Conservation (phyloP, 2,113 vertebrate genomes). For the Colistium nudipinnis region DNA sequence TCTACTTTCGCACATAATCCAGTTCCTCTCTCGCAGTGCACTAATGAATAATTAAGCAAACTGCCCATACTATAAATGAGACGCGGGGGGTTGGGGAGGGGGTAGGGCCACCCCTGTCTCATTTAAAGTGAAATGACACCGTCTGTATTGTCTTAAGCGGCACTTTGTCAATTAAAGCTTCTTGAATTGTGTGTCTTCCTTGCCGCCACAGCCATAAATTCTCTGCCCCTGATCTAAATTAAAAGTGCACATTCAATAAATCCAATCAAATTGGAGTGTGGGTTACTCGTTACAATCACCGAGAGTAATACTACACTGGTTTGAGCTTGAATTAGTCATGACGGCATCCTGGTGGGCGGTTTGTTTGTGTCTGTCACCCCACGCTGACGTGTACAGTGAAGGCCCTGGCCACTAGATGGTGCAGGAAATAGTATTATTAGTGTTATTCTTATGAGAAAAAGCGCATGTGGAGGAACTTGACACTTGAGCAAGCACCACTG, state of each 20-base stretch:
- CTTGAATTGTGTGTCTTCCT: constrained; percentile 38
- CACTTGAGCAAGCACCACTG: constrained; percentile 18
- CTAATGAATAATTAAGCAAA: constrained; percentile 41
- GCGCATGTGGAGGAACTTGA: constrained; percentile 32
- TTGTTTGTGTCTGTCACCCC: constrained; percentile 15
- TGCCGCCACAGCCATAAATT: constrained; percentile 35
- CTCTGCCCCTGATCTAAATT: constrained; percentile 28
- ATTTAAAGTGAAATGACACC: constrained; percentile 42
- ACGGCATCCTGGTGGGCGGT: constrained; percentile 13
- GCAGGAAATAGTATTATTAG: constrained; percentile 19
- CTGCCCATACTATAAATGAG: too few species aligned
- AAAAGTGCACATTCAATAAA: constrained; percentile 55
- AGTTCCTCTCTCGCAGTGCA: not conserved
- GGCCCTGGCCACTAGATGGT: constrained; percentile 64
- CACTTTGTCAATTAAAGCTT: constrained; percentile 45
- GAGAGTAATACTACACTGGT: constrained; percentile 44
- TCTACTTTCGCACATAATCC: not conserved
- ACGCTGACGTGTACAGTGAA: constrained; percentile 15
- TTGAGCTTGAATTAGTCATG: constrained; percentile 52
- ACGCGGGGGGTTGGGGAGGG: too few species aligned
- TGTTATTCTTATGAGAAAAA: constrained; percentile 1
- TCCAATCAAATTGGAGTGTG: constrained; percentile 44
- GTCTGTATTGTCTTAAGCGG: constrained; percentile 41
- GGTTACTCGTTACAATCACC: constrained; percentile 5
- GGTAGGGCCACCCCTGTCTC: not conserved